Conservation (phyloP, 2,888 invertebrate species). For the Polymixis flavicincta region DNA sequence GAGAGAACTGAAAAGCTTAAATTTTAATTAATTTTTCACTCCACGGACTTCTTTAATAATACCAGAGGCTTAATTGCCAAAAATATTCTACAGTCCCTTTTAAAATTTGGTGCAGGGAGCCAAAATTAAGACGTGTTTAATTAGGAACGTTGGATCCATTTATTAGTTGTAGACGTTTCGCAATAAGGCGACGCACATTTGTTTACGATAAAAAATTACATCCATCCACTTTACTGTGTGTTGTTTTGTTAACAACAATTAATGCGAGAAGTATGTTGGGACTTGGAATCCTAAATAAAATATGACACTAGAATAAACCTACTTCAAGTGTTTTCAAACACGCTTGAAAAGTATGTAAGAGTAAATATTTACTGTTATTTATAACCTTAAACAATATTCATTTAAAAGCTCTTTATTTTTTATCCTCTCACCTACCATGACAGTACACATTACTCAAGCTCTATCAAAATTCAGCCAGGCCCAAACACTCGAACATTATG, state of each 20-base stretch:
- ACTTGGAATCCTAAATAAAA: conserved; percentile 7
- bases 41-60: conserved; percentile 84
- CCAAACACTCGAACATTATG: conserved; percentile 61
- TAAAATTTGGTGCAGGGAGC: conserved; percentile 70
- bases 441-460: conserved; percentile 53
- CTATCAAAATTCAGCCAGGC: conserved; percentile 68
- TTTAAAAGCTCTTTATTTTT: conserved; percentile 39
- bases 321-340: conserved; percentile 20
- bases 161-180: conserved; percentile 60
- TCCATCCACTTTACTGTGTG: not conserved
- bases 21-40: conserved; percentile 90
- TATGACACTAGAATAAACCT: conserved; percentile 13
- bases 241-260: conserved; percentile 21
- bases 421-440: conserved; percentile 31
- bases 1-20: conserved; percentile 83
- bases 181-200: conserved; percentile 56
- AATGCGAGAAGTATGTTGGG: not conserved
- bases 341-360: not conserved
- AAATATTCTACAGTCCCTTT: conserved; percentile 83
- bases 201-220: conserved; percentile 54
- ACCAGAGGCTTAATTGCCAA: conserved; percentile 83
- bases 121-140: conserved; percentile 81
- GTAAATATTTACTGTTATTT: conserved; percentile 22
- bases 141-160: conserved; percentile 78
- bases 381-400: conserved; percentile 19